Evolutionary conservation across 1,140 invertebrate genomes (phyloP).

Genomic region (Drosophila seguyi): DNA sequence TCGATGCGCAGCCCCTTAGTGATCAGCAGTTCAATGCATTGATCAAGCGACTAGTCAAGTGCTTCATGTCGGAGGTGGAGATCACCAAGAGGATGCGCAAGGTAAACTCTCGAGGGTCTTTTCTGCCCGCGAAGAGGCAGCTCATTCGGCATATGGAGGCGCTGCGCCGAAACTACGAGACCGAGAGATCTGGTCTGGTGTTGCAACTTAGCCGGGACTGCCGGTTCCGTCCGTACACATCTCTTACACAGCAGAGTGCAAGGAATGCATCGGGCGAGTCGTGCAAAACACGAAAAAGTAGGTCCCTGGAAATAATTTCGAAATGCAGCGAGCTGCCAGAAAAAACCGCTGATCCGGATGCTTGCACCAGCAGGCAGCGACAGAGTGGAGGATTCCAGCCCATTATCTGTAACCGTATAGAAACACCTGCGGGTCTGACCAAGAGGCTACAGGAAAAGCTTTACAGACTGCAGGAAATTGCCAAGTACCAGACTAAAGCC

Average conservation of each 20-base stretch:
- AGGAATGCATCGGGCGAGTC: no score
- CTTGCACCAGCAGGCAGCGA: background rate
- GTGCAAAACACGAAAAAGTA: background rate
- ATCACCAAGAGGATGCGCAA: conserved; percentile 30
- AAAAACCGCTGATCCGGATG: background rate
- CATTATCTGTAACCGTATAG: conserved; percentile 16
- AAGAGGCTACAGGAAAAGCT: conserved; percentile 8
- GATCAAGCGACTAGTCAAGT: conserved; percentile 37
- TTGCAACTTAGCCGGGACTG: conserved; percentile 24
- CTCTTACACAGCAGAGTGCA: no score
- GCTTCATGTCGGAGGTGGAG: conserved; percentile 42
- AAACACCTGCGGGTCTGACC: conserved; percentile 6
- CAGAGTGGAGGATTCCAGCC: conserved; percentile 16
- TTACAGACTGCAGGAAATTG: background rate
- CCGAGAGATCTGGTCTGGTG: conserved; percentile 29
- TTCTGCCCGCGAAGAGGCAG: background rate
- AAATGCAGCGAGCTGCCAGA: background rate
- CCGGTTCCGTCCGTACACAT: conserved; percentile 5
- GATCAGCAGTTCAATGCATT: conserved; percentile 32
- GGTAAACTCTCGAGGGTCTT: background rate
- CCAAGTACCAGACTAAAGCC: no score
- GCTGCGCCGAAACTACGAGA: conserved; percentile 18
- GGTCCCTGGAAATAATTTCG: background rate
- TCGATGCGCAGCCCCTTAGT: conserved; percentile 6
- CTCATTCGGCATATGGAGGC: conserved; percentile 24